These are phyloP conservation scores for Drosophila affinis DNA, from an alignment of 2,888 invertebrate species.

Conservation along the genomic window DNA sequence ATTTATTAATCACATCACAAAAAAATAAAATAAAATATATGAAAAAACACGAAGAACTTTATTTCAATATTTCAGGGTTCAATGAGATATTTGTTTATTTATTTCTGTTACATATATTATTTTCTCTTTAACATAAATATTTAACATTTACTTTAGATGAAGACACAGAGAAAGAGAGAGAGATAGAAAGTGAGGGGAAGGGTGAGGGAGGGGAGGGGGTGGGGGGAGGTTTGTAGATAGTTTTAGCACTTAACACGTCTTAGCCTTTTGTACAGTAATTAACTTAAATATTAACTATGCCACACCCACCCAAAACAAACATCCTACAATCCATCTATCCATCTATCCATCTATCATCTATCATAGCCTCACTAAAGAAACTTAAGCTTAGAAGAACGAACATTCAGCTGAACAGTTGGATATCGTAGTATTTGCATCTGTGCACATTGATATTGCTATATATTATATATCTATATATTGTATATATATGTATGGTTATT, in stretches of 20 bases:
- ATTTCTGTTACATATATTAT: slow-evolving; percentile 40
- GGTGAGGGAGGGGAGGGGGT: slow-evolving; percentile 1
- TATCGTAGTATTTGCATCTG: slow-evolving; percentile 31
- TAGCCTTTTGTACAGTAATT: slow-evolving; percentile 39
- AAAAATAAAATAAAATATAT: slow-evolving; percentile 6
- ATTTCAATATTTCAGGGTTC: slow-evolving; percentile 55
- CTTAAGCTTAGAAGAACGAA: slow-evolving; percentile 53
- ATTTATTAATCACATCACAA: slow-evolving; percentile 19
- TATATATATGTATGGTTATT: slow-evolving; percentile 15
- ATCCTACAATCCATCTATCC: slow-evolving; percentile 18
- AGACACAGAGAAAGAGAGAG: slow-evolving; percentile 43
- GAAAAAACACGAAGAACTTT: background rate
- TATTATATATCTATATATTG: slow-evolving; percentile 40
- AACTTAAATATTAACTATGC: slow-evolving; percentile 35
- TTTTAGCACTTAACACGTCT: slow-evolving; percentile 38
- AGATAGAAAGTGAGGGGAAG: background rate
- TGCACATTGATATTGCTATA: slow-evolving; percentile 53
- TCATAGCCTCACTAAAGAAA: slow-evolving; percentile 34
- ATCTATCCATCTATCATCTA: background rate
- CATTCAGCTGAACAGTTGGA: slow-evolving; percentile 62
- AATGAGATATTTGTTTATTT: slow-evolving; percentile 65
- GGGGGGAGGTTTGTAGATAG: background rate
- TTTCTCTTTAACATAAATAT: slow-evolving; percentile 50
- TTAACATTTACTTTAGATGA: slow-evolving; percentile 64
- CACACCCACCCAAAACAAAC: slow-evolving; percentile 28